Evolutionary conservation across 1,140 invertebrate genomes (phyloP).

Genomic region (Caenorhabditis remanei): DNA sequence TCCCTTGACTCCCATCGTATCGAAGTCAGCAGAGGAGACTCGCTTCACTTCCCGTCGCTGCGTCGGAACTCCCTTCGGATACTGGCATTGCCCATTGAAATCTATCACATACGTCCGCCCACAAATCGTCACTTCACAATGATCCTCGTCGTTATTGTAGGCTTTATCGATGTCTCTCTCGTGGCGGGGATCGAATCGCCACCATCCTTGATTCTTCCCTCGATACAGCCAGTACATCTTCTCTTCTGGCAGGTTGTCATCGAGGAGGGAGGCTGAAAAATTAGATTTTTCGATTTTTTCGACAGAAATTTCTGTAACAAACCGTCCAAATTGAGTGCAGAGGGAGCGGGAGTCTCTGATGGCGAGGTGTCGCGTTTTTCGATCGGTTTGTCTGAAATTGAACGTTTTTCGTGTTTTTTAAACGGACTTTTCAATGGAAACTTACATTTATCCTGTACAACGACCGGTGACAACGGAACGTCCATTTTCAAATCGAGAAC

Average conservation of each 20-base stretch:
- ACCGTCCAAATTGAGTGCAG: background rate
- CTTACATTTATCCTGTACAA: background rate
- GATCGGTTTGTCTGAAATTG: too few relatives aligned
- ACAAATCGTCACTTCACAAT: constrained; percentile 1
- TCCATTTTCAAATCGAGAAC: too few relatives aligned
- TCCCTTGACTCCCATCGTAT: background rate
- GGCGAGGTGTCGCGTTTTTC: too few relatives aligned
- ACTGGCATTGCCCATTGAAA: background rate
- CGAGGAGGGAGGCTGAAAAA: background rate
- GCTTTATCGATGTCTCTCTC: constrained; percentile 17
- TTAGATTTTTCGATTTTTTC: background rate
- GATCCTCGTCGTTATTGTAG: background rate
- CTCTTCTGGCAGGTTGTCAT: background rate
- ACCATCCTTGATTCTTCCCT: constrained; percentile 22
- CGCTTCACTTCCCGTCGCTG: background rate
- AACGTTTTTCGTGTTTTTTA: too few relatives aligned
- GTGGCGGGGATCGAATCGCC: constrained; percentile 31
- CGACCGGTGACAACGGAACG: background rate
- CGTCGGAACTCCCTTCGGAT: background rate
- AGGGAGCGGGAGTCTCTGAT: background rate
- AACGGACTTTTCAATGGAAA: too few relatives aligned
- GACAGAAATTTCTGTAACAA: background rate
- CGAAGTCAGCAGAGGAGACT: background rate
- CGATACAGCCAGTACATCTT: background rate
- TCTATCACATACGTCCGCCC: constrained; percentile 1